These are phyloP conservation scores for Ptychadena robeensis DNA, from an alignment of 2,797 vertebrate species.

Conservation along the genomic window DNA sequence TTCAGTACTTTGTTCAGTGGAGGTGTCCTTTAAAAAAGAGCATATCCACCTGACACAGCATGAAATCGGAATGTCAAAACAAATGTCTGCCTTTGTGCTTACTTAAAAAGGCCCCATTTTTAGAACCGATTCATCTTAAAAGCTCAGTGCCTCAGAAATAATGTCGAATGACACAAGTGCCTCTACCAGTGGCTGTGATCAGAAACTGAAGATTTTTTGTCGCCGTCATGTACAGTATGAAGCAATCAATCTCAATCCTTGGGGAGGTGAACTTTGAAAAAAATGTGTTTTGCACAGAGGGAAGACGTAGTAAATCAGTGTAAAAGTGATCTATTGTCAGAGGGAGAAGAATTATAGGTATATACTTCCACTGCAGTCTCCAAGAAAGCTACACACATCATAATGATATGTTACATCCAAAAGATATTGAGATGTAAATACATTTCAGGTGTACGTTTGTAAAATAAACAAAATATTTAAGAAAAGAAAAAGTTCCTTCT, in stretches of 20 bases:
- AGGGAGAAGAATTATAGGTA: constrained; percentile 47
- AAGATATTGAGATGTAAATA: constrained; percentile 18
- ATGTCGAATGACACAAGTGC: constrained; percentile 58
- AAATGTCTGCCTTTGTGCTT: constrained; percentile 58
- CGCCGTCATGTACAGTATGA: constrained; percentile 70
- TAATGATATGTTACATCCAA: constrained; percentile 48
- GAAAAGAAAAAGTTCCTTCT: background rate
- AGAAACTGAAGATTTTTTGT: constrained; percentile 73
- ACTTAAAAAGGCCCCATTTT: constrained; percentile 61
- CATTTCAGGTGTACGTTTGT: background rate
- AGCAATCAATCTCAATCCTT: constrained; percentile 72
- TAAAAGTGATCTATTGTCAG: constrained; percentile 64
- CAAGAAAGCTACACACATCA: constrained; percentile 30
- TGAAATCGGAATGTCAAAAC: constrained; percentile 60
- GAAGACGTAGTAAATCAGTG: constrained; percentile 66
- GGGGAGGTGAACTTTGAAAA: constrained; percentile 60
- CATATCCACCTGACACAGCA: background rate
- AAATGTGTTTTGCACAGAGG: constrained; percentile 57
- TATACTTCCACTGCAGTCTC: constrained; percentile 16
- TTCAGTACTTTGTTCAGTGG: background rate
- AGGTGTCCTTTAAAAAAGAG: background rate
- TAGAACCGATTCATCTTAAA: constrained; percentile 70
- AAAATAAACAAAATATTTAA: background rate
- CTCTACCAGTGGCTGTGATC: constrained; percentile 68
- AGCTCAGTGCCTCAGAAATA: constrained; percentile 67